Conservation (phyloP, 2,113 vertebrate species). For the Corvus moneduloides region DNA sequence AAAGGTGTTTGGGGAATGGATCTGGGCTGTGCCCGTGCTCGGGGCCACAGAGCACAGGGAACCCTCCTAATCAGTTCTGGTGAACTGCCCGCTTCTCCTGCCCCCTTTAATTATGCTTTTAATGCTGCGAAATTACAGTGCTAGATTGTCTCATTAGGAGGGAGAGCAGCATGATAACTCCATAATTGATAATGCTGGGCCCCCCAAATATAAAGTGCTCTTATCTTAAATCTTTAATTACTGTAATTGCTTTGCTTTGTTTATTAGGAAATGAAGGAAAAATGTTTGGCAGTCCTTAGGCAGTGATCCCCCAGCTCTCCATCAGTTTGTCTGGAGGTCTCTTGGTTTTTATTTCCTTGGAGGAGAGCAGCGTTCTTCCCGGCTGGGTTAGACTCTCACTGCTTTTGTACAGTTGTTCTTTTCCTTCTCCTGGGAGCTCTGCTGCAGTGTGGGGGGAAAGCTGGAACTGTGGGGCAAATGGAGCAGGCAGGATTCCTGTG, state of each 20-base stretch:
- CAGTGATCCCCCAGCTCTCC: not conserved
- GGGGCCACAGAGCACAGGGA: not conserved
- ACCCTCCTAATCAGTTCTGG: not conserved
- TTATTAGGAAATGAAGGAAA: not conserved
- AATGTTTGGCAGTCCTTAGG: not conserved
- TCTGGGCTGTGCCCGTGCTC: not conserved
- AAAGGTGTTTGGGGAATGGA: not conserved
- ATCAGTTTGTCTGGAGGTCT: not conserved
- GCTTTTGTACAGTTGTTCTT: not conserved
- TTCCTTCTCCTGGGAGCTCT: not conserved
- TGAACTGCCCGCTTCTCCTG: not conserved
- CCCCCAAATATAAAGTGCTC: conserved; percentile 40
- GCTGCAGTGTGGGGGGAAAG: accelerated
- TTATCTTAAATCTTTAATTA: conserved; percentile 60
- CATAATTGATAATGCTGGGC: not conserved
- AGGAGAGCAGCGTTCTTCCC: not conserved
- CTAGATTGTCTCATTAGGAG: conserved; percentile 20
- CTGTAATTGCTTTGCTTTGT: conserved; percentile 40
- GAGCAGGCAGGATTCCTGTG: not conserved
- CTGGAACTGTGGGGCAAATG: not conserved
- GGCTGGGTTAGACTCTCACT: not conserved
- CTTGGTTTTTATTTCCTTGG: not conserved
- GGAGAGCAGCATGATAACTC: not conserved
- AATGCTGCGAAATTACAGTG: not conserved
- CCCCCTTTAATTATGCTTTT: not conserved